Percentiles rank a stretch among this genome's conserved stretches.
These are phyloP conservation scores for Acanthis flammea DNA, from an alignment of 2,797 vertebrate genomes.

Conservation along the genomic window DNA sequence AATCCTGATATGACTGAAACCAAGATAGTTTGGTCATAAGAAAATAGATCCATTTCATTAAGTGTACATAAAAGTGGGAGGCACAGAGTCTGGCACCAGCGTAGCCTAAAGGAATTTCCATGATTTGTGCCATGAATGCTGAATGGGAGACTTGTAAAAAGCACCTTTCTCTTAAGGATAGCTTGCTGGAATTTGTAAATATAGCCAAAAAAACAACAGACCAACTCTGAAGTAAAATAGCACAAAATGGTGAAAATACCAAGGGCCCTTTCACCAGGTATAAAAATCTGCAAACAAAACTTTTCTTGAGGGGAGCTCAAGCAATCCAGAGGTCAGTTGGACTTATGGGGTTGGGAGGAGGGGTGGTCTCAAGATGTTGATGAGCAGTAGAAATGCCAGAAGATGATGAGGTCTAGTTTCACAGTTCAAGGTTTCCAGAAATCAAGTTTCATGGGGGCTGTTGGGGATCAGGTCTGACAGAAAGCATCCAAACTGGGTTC, in stretches of 20 bases:
- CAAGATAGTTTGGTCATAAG: background rate
- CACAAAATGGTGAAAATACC: background rate
- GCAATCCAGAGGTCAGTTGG: background rate
- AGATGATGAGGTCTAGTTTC: background rate
- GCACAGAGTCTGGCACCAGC: conserved; percentile 46
- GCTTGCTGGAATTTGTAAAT: conserved; percentile 42
- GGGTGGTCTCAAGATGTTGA: background rate
- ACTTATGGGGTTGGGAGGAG: accelerated
- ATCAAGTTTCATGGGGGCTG: background rate
- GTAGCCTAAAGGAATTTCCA: conserved; percentile 64
- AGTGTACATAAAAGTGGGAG: conserved; percentile 21
- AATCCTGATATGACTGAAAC: background rate
- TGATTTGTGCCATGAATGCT: conserved; percentile 66
- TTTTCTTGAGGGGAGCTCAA: background rate
- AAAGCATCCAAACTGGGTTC: background rate
- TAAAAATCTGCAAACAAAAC: background rate
- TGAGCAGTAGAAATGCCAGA: background rate
- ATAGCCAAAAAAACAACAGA: conserved; percentile 1
- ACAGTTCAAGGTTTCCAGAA: background rate
- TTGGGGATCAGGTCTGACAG: background rate
- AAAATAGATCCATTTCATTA: conserved; percentile 53
- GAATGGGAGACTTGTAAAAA: conserved; percentile 61
- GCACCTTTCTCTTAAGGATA: conserved; percentile 49
- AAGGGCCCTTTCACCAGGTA: background rate
- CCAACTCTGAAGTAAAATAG: background rate